Base-by-base conservation (phyloP, 2,113 vertebrate genomes). In the Carassius auratus region DNA sequence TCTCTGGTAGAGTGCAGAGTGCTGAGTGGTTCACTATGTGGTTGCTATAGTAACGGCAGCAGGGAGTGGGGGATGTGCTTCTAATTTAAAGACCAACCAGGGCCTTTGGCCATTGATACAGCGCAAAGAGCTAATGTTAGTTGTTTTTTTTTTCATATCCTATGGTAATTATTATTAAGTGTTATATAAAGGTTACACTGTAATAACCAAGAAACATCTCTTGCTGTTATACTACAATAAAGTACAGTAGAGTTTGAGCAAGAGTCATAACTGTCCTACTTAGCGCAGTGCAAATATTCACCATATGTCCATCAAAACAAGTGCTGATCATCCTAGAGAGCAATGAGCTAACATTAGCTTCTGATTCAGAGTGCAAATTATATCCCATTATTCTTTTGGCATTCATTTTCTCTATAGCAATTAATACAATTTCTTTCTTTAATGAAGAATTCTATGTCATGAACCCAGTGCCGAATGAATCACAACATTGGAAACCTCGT, bases 21-120 rank as follows among this genome's bases (percentile, higher is more conserved):
- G 84, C 87, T 87, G 74, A 66, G 73, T 86, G 87, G 66, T 83
- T 89, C 82, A 73, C 79, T 87, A 83, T 76, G 81, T 84, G 83
- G 89, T 91, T 92, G 89, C 91, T 91, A 89, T 93, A 89, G 91
- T 85, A 90, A 92, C 91, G 83, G 45, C 76, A 66, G 75, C 38
- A 26, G 23, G 84, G 77, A 66, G 88, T 87, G 84, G 88, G 86
- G 81, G 76, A 86, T 85, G 87, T 87, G 88, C 78, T 15, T 81
- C 86, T 90, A 86, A 89, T 92, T 91, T 90, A 91, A 90, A 86
- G 86, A 88, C 61, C 82, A 76, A 89, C 6, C 13, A 62, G 64
- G 84, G 84, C 62, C 62, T 78, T 76, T 83, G 55, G 61, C 17
- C 21, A 84, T 66, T 84, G 87, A 83, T 75, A 84, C 55, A 62